A percentile compares a stretch with the other conserved stretches of the same genome.
phyloP scores from a whole-genome alignment of 2,797 vertebrate genomes.

The Enoplosus armatus region DNA sequence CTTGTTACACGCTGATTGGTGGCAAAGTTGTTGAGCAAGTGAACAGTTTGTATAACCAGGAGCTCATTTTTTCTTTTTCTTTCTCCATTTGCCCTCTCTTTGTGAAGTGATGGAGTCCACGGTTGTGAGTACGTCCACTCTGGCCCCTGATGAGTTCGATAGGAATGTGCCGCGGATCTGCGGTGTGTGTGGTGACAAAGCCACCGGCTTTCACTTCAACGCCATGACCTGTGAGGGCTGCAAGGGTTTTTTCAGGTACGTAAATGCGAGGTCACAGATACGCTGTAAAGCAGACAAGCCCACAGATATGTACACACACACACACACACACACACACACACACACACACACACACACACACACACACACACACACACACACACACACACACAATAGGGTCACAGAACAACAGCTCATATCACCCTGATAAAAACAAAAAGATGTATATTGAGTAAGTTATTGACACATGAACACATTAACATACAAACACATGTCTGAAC shows the following conservation, averaged over 20 bases:
- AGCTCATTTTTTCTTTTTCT: slow-evolving; percentile 14
- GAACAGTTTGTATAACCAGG: slow-evolving; percentile 5
- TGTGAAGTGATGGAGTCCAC: slow-evolving; percentile 87
- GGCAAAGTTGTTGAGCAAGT: slow-evolving; percentile 17
- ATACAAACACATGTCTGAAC: slow-evolving; percentile 46
- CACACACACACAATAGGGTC: not conserved
- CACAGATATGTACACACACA: not conserved
- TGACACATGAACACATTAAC: slow-evolving; percentile 40
- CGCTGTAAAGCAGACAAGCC: not conserved
- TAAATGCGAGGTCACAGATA: slow-evolving; percentile 6
- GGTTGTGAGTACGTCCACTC: slow-evolving; percentile 89
- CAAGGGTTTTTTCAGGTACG: slow-evolving; percentile 98
- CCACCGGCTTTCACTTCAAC: slow-evolving; percentile 98
- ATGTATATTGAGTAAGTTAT: slow-evolving; percentile 41
- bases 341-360: slow-evolving; percentile 1
- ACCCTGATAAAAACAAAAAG: slow-evolving; percentile 20
- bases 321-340: not conserved
- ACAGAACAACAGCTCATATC: slow-evolving; percentile 8
- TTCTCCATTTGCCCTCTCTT: slow-evolving; percentile 3
- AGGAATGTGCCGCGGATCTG: slow-evolving; percentile 93
- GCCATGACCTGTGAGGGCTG: slow-evolving; percentile 99
- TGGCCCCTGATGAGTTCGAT: slow-evolving; percentile 90
- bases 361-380: not conserved
- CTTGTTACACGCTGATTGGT: not conserved
- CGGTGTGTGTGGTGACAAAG: slow-evolving; percentile 96